Conservation (phyloP, 2,113 vertebrate genomes). For the Marcusenius ussheri region DNA sequence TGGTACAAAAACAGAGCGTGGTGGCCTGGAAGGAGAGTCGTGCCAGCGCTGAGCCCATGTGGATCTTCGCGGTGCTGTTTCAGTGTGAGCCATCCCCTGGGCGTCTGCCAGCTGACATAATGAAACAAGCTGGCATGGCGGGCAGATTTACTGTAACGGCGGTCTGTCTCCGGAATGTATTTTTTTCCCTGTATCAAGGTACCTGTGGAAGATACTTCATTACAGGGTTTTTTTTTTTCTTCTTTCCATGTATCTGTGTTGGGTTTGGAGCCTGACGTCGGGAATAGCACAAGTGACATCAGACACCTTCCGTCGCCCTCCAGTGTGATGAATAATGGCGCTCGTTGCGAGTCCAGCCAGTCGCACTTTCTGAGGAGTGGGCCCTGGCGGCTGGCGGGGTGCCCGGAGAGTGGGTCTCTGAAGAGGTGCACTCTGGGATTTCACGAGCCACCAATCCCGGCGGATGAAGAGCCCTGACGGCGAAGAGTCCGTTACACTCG, state of each 20-base stretch:
- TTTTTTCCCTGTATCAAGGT: slow-evolving; percentile 59
- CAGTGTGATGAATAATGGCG: neutral
- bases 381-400: neutral
- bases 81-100: slow-evolving; percentile 58
- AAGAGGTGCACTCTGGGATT: slow-evolving; percentile 49
- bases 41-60: slow-evolving; percentile 37
- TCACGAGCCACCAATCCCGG: slow-evolving; percentile 58
- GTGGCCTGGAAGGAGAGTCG: neutral
- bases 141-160: slow-evolving; percentile 65
- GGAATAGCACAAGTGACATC: neutral
- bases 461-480: slow-evolving; percentile 47
- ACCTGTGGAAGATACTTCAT: slow-evolving; percentile 55
- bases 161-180: slow-evolving; percentile 63
- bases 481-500: slow-evolving; percentile 48
- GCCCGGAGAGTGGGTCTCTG: slow-evolving; percentile 25
- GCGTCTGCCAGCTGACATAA: slow-evolving; percentile 64
- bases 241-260: slow-evolving; percentile 15
- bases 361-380: neutral
- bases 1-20: neutral
- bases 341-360: neutral
- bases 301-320: neutral
- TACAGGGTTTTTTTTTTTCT: slow-evolving; percentile 15
- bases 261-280: neutral
- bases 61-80: slow-evolving; percentile 60
- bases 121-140: slow-evolving; percentile 58